Evolutionary conservation across 2,797 vertebrate species (phyloP).

Genomic region (Coracias cyanogaster): DNA sequence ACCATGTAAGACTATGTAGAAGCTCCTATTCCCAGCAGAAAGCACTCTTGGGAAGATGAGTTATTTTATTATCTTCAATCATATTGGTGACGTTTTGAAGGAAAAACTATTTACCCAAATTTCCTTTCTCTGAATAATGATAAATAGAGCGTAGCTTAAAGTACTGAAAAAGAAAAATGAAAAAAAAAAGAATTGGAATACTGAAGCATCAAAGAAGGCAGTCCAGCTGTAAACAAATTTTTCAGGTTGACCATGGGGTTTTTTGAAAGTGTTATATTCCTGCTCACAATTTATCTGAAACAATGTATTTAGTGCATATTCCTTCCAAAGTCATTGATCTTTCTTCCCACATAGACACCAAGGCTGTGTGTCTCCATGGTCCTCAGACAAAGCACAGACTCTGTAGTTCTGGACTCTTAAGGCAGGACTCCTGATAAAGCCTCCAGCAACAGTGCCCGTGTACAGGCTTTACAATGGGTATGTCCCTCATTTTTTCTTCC

Average conservation of each 20-base stretch:
- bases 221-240: neutral
- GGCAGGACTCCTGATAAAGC: neutral
- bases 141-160: neutral
- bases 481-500: neutral
- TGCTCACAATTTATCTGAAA: neutral
- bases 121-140: neutral
- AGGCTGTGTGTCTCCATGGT: neutral
- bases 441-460: neutral
- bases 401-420: too few relatives aligned
- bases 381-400: neutral
- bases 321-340: neutral
- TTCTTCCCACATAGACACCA: neutral
- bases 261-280: neutral
- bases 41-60: neutral
- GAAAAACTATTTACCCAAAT: neutral
- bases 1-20: neutral
- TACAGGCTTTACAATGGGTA: neutral
- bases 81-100: neutral
- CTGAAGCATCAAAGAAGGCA: neutral
- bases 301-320: neutral
- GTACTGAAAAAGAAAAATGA: neutral
- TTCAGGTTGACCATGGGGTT: neutral
- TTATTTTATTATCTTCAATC: neutral
- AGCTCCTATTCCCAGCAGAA: neutral
- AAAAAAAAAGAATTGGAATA: neutral